Conservation (phyloP, 1,140 invertebrate genomes). For the Lepidurus packardi region DNA sequence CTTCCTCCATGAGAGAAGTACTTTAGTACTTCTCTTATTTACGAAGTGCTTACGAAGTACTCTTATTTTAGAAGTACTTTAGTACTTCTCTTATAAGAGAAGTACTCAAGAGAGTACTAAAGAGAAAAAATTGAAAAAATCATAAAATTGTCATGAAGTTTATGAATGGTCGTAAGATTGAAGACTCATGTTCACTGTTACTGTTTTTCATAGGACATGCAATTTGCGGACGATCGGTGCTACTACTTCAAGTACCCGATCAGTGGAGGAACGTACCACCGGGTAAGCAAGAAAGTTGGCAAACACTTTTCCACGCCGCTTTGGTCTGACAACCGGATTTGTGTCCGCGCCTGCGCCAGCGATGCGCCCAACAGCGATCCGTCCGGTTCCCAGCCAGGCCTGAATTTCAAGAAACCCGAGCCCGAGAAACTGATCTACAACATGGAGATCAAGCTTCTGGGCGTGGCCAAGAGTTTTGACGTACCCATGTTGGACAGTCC, state of each 20-base stretch:
- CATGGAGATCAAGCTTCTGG: conserved; percentile 65
- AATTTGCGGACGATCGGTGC: conserved; percentile 75
- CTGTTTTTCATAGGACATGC: conserved; percentile 56
- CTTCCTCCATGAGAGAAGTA: no score
- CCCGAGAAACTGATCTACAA: conserved; percentile 61
- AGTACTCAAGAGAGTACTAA: no score
- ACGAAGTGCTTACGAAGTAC: no score
- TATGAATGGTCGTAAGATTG: conserved; percentile 6
- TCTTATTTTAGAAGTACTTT: no score
- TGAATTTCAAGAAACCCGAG: conserved; percentile 42
- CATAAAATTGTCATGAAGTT: no score
- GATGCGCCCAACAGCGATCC: conserved; percentile 21
- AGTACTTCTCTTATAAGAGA: no score
- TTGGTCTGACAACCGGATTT: conserved; percentile 72
- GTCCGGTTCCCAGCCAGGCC: background rate
- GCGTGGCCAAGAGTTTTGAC: conserved; percentile 67
- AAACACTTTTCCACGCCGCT: conserved; percentile 71
- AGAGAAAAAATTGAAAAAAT: no score
- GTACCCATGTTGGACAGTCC: conserved; percentile 59
- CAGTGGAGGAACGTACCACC: conserved; percentile 73
- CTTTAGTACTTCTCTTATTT: no score
- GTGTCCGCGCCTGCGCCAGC: conserved; percentile 52
- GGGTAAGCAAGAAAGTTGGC: conserved; percentile 75
- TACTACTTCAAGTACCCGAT: conserved; percentile 83
- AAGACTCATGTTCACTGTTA: conserved; percentile 28